Base-by-base conservation (phyloP, 2,113 vertebrate genomes). In the Engystomops pustulosus region DNA sequence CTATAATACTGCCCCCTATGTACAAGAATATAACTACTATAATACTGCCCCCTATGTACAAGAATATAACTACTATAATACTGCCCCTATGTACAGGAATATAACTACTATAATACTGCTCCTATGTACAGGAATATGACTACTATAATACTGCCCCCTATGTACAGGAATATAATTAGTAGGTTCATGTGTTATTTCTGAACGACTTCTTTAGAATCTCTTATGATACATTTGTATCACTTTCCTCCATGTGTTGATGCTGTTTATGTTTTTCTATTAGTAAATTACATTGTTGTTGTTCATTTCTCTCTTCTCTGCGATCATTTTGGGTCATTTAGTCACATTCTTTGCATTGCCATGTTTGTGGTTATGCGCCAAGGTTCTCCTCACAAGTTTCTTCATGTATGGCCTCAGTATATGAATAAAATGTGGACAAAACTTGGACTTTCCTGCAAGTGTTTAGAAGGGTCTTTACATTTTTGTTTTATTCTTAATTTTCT, bases 231-330 rank as follows among this genome's bases (percentile, higher is more conserved):
- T 8, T 6, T 18, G 44, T 49, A 49, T 18, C 5, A 17, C 3
- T 17, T 49, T 49, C 47, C 8, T 17, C 3, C 47, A 17, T 49
- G 47, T 6, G 47, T 49, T 49, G 17, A 3, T 49, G 15, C 17
- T 6, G 27, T 20, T 76, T 55, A 14, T 23, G 47, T 36, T 75
- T 53, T 71, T 44, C 69, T 25, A 30, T 76, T 32, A 30, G 6
- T 32, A 15, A 51, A 75, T 51, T 49, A 51, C 15, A 18, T 8
- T 53, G 47, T 45, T 76, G 47, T 55, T 76, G 55, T 47, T 75
- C 47, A 20, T 76, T 76, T 76, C 27, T 32, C 47, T 74, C n/a
- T n/a, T n/a, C n/a, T n/a, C n/a, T 65, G 2, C 8, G 12, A 36
- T 53, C 14, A 76, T 53, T 76, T 34, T 0, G 17, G 10, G 23